Evolutionary conservation across 2,888 invertebrate species (phyloP), one percentile per base, ranked within the genome.

Genomic region (Elmis aenea): DNA sequence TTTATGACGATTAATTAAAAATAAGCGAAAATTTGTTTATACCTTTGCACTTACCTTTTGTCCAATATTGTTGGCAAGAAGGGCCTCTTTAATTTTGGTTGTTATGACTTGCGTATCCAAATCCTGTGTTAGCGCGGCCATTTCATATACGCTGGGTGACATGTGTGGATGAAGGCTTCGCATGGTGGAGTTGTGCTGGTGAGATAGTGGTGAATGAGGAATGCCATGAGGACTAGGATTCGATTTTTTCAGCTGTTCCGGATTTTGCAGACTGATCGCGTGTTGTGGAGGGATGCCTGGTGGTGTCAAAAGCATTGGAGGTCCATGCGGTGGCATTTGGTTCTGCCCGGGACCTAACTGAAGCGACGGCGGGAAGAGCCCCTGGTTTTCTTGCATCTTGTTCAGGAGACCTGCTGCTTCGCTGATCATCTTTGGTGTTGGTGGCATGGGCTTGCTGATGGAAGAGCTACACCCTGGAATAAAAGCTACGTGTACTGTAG

Each of bases 61-160:
- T 2, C 96, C 96, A 51, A 97, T 93, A 62, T 96, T 96, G 66
- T 96, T 95, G 21, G 95, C 94, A 32, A 96, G 73, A 5, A 97
- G 73, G 0, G 95, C 93, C 67, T 96, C 96, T 64, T 96, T 97
- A 63, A 96, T 95, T 67, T 92, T 91, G 5, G 93, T 93, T 2
- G 96, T 96, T 55, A 96, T 92, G 11, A 86, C 83, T 63, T 95
- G 92, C 1, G 97, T 97, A 68, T 97, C 96, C 46, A 97, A 76
- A 66, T 95, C 95, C 57, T 92, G 92, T 5, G 95, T 95, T 24
- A 95, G 75, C 3, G 95, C 95, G 1, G 95, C 94, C 87, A 95
- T 92, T 69, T 96, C 95, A 67, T 95, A 93, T 9, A 95, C 94
- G 55, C 92, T 93, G n/a, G 92, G 91, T 21, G 91, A 88, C 70